Base-by-base conservation (phyloP, 2,888 invertebrate species). In the Pristionchus arcanus region DNA sequence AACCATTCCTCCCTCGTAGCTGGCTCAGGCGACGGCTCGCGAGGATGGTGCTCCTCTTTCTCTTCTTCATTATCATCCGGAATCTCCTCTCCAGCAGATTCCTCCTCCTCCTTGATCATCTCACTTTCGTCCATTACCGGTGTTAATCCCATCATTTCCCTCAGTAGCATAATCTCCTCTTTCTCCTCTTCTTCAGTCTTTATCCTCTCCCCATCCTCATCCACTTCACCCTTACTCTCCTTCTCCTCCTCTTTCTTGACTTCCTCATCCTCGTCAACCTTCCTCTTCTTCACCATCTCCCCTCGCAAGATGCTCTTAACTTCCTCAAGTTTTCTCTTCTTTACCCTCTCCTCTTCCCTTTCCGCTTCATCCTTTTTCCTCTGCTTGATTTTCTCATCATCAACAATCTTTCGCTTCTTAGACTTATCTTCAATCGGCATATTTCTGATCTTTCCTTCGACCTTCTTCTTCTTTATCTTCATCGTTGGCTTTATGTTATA, bases 221-320 rank as follows among this genome's bases (percentile, higher is more conserved):
- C 42, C 13, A 11, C 42, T 49, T 49, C 9, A 11, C 13, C 42
- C 7, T 49, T 49, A 13, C 28, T 68, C 11, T 68, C 68, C 31
- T n/a, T 68, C 68, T n/a, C n/a, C 2, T 68, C 31, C 68, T 68
- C 68, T 68, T 68, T 15, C 68, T 68, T 68, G 7, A n/a, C 31
- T 9, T 7, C n/a, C 28, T 68, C 68, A 21, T 68, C n/a, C 68
- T 31, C 16, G 7, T 68, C 28, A 15, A 68, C 28, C 5, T 68
- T 68, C 68, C n/a, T 68, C 68, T n/a, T n/a, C 68, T 68, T 68
- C 68, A n/a, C 28, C 68, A n/a, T 25, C n/a, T 63, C 63, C n/a
- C n/a, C 63, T 63, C 63, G 21, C 7, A 25, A 19, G 19, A 19
- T 21, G n/a, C n/a, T 63, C 63, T 63, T 63, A n/a, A 19, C 63